Evolutionary conservation across 2,113 vertebrate species (phyloP).

Genomic region (Pseudonaja textilis): DNA sequence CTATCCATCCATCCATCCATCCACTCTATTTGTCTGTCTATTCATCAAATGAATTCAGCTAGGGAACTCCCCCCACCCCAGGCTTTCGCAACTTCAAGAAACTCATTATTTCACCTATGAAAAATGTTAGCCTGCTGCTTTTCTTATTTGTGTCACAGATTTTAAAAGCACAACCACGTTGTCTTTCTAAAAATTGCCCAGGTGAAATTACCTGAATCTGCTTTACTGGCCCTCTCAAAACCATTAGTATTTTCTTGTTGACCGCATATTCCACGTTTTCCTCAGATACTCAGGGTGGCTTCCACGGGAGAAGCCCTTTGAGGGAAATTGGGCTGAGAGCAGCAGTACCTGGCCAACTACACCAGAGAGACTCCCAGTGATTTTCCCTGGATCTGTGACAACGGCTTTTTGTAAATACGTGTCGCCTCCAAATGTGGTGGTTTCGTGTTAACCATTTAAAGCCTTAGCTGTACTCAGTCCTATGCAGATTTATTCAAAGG

Average conservation of each 20-base stretch:
- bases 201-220: not conserved
- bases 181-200: not conserved
- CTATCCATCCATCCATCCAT: not conserved
- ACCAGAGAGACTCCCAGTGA: not conserved
- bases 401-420: not conserved
- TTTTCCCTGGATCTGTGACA: not conserved
- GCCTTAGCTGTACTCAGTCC: not conserved
- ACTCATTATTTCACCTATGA: not conserved
- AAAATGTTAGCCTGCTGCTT: not conserved
- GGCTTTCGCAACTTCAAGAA: not conserved
- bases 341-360: not conserved
- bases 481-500: not conserved
- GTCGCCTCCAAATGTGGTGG: not conserved
- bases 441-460: not conserved
- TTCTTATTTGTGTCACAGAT: not conserved
- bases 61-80: not conserved
- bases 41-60: not conserved
- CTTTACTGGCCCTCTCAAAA: not conserved
- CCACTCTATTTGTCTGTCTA: not conserved
- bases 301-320: not conserved
- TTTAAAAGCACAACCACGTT: not conserved
- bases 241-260: not conserved
- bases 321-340: not conserved
- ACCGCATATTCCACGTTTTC: not conserved
- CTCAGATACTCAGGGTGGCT: not conserved